Conservation (phyloP, 2,888 invertebrate genomes). For the Willowsia nigromaculata region DNA sequence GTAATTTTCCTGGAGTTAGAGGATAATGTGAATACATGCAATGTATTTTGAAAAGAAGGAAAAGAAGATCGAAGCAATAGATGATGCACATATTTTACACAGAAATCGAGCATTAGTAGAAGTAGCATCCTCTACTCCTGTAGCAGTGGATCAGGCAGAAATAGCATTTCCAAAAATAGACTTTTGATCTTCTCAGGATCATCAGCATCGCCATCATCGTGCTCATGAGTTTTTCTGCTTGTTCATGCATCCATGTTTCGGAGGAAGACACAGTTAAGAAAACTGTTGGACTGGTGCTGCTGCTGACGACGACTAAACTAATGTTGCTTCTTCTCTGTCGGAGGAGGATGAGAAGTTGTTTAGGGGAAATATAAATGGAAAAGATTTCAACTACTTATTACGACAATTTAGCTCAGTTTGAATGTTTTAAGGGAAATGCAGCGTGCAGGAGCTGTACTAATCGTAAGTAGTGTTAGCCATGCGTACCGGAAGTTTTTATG, state of each 20-base stretch:
- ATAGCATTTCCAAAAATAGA: conserved; percentile 64
- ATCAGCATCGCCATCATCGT: neutral
- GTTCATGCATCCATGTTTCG: neutral
- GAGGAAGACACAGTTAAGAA: neutral
- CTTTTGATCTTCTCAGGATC: conserved; percentile 22
- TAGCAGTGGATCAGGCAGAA: conserved; percentile 21
- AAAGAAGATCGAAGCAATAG: neutral
- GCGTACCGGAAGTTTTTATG: no score
- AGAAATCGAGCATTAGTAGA: neutral
- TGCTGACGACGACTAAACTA: neutral
- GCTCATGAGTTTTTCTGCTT: neutral
- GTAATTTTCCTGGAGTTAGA: no score
- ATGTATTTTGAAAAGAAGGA: no score
- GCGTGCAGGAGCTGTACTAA: no score
- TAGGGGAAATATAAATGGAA: no score
- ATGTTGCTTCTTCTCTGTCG: neutral
- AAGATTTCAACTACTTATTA: no score
- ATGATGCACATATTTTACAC: neutral
- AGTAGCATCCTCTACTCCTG: neutral
- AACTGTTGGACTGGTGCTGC: neutral
- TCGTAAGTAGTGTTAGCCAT: no score
- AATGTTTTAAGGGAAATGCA: no score
- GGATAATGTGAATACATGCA: no score
- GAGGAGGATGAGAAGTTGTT: no score
- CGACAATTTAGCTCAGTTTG: no score